Base-by-base conservation (phyloP, 2,113 vertebrate species). In the Tricholaema leucomelas region DNA sequence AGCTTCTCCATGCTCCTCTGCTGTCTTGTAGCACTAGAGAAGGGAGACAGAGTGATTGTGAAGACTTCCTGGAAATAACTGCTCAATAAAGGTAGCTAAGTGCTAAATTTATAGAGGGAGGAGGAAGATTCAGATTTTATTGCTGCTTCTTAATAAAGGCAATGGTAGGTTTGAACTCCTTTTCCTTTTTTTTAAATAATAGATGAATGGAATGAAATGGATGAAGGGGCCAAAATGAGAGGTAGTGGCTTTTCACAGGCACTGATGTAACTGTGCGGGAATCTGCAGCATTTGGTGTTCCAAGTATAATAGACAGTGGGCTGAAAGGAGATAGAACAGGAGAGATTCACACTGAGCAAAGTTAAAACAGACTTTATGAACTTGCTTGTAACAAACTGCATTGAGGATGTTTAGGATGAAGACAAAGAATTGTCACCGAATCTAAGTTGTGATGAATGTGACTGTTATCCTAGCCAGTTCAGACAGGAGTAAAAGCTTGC, bases 401-500 rank as follows among this genome's bases (percentile, higher is more conserved):
- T 1, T 77, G 65, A 74, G 38, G 48, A 28, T 87, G 42, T 58
- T 91, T 71, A 42, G 75, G 75, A 65, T 54, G 35, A 92, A 60
- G 21, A 56, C 75, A 54, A 46, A 14, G 69, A 85, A 44, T 85
- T 87, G 87, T 80, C 67, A 24, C 75, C 60, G 77, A 27, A 8
- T 63, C 44, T 24, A 5, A 2, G 2, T 19, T 63, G 67, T 88
- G 84, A 83, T 71, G 60, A 72, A 87, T 91, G 15, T 56, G 55
- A 63, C 35, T 59, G 10, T 77, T 95, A 78, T 24, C 48, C 54
- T 24, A 76, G 77, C 60, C 72, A 36, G 71, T 75, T 85, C 21
- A 80, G 78, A n/a, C 84, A 77, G 70, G 58, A 95, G 52, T 9
- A 58, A 48, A 85, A 91, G 81, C 83, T 77, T 92, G 81, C 38